A percentile compares a stretch with the other conserved stretches of the same genome.
phyloP scores from a whole-genome alignment of 2,888 invertebrate genomes.

The Macrophya annulata region DNA sequence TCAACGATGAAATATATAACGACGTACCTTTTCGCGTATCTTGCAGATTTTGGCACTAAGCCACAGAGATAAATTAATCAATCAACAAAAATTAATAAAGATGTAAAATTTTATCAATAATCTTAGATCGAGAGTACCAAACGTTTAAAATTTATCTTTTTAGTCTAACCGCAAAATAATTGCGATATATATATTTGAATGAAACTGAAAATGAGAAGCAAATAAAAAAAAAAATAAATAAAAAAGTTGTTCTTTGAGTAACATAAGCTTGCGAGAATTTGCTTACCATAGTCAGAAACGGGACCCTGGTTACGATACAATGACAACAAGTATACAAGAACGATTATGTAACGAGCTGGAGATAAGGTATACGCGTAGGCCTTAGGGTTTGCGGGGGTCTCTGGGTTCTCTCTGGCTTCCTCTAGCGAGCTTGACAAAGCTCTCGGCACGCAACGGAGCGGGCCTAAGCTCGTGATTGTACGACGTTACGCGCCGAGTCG shows the following conservation, averaged over 20 bases:
- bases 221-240: background rate
- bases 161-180: too few relatives aligned
- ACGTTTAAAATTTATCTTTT: background rate
- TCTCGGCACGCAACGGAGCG: conserved; percentile 52
- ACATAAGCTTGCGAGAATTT: conserved; percentile 25
- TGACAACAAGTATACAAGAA: conserved; percentile 68
- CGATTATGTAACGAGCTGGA: conserved; percentile 72
- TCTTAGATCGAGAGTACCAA: background rate
- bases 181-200: too few relatives aligned
- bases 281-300: conserved; percentile 42
- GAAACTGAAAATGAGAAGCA: background rate
- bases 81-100: background rate
- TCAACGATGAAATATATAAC: conserved; percentile 19
- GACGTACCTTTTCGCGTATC: background rate
- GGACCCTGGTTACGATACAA: conserved; percentile 62
- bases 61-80: background rate
- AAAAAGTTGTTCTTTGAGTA: background rate
- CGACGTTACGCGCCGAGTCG: conserved; percentile 50
- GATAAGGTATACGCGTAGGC: conserved; percentile 66
- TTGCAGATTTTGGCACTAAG: background rate
- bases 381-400: conserved; percentile 32
- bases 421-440: conserved; percentile 42
- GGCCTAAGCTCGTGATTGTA: conserved; percentile 55
- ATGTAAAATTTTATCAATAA: too few relatives aligned
- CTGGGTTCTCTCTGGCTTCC: conserved; percentile 10